Evolutionary conservation across 2,113 vertebrate genomes (phyloP).

Genomic region (Lipophrys pholis): DNA sequence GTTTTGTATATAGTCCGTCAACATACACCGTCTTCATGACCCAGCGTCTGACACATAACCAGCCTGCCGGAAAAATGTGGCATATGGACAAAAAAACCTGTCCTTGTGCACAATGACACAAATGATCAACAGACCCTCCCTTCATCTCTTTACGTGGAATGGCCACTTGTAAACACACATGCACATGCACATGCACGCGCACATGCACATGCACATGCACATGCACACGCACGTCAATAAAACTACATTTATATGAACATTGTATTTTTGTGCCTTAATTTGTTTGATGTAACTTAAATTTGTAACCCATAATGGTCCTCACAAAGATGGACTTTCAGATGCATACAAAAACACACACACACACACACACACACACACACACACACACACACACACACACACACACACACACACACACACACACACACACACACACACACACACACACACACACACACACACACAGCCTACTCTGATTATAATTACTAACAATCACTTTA

Average conservation of each 20-base stretch:
- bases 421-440: not conserved
- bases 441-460: not conserved
- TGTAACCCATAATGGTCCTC: not conserved
- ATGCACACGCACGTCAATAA: not conserved
- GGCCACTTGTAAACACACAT: not conserved
- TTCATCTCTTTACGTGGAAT: not conserved
- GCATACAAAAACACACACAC: not conserved
- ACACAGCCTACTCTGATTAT: slow-evolving; percentile 25
- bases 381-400: not conserved
- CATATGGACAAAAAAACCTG: not conserved
- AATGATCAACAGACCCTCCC: not conserved
- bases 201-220: no score
- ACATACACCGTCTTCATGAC: not conserved
- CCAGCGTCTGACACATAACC: slow-evolving; percentile 6
- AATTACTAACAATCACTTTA: slow-evolving; percentile 12
- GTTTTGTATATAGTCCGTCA: not conserved
- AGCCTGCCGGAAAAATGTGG: not conserved
- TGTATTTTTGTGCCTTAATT: no score
- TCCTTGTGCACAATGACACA: not conserved
- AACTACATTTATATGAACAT: not conserved
- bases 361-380: not conserved
- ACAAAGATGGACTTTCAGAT: not conserved
- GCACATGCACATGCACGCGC: no score
- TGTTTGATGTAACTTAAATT: not conserved
- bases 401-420: not conserved